Evolutionary conservation across 2,888 invertebrate genomes (phyloP), one percentile per base, ranked within the genome.

Genomic region (Nomada ruficornis): DNA sequence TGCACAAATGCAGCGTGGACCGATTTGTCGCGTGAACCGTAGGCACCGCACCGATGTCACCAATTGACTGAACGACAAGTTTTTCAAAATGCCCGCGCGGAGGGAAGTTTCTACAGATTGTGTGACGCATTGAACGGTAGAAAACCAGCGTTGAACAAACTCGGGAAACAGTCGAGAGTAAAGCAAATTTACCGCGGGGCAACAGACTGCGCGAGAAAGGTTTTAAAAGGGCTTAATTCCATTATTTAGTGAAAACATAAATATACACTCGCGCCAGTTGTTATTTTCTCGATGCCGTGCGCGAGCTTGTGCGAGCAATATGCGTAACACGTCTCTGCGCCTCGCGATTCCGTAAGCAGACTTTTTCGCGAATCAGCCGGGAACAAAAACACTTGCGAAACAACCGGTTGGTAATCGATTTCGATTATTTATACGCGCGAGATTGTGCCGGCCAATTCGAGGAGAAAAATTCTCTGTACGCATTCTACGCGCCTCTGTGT

Each of bases 381-480:
- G 7, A 18, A 52, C 57, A 26, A 64, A 36, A 52, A 36, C 65
- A 4, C 36, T 50, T n/a, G 78, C 62, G 71, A 55, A 71, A 80
- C 65, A 67, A 47, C 36, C 36, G 20, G 18, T 15, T 15, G 67
- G 67, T 72, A 80, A 80, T 80, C 80, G 79, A 72, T 72, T 79
- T 72, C 62, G 72, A 81, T 81, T 74, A 80, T 80, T 80, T 74
- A 74, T 81, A 74, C 64, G 20, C 50, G 36, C 36, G 69, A 54
- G 54, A 55, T 79, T 65, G 77, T 29, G 20, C 65, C 23, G 59
- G 42, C 55, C 36, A 47, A 55, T 78, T 62, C 47, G 36, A 11
- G 2, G 2, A n/a, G 47, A 11, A 13, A 20, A 55, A 63, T 54
- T 26, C 42, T 54, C 60, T 44, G n/a, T 2, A 11, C 23, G 57